A percentile compares a stretch with the other conserved stretches of the same genome.
Evolutionary conservation across 2,888 invertebrate genomes (phyloP).

Genomic region (Cyrtodaria siliqua): DNA sequence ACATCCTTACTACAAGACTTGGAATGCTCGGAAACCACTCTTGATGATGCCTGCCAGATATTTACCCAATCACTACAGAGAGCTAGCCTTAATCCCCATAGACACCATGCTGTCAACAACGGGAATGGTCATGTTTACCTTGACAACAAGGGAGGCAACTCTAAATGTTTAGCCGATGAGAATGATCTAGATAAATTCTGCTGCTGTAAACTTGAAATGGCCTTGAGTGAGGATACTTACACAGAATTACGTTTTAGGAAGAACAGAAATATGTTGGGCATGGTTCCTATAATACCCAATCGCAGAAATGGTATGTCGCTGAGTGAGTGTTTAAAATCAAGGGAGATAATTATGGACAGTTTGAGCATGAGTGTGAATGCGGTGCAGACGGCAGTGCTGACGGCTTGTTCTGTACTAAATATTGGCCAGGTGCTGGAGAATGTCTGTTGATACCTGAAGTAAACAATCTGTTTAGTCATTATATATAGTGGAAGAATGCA

Average conservation of each 20-base stretch:
- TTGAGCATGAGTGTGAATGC: conserved; percentile 64
- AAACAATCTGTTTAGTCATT: too few relatives aligned
- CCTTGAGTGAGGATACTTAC: neutral
- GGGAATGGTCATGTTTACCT: conserved; percentile 31
- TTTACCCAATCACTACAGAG: conserved; percentile 57
- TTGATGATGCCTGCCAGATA: conserved; percentile 44
- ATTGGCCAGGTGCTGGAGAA: conserved; percentile 72
- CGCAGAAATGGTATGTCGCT: neutral
- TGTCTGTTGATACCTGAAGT: neutral
- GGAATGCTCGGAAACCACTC: conserved; percentile 47
- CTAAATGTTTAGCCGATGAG: neutral
- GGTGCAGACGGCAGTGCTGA: conserved; percentile 69
- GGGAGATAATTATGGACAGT: conserved; percentile 63
- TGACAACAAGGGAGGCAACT: neutral
- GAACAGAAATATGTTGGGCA: neutral
- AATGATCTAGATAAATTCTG: neutral
- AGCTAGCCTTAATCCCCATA: neutral
- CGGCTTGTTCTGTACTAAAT: conserved; percentile 71
- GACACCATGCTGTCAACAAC: conserved; percentile 2
- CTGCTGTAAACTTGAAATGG: conserved; percentile 6
- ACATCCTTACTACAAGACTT: conserved; percentile 44
- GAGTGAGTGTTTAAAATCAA: conserved; percentile 14
- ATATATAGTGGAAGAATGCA: too few relatives aligned
- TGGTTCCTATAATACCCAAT: neutral
- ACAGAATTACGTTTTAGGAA: neutral